Percentiles rank a stretch among this genome's conserved stretches.
Evolutionary conservation across 2,797 vertebrate genomes (phyloP).

Genomic region (Cryptoprocta ferox): DNA sequence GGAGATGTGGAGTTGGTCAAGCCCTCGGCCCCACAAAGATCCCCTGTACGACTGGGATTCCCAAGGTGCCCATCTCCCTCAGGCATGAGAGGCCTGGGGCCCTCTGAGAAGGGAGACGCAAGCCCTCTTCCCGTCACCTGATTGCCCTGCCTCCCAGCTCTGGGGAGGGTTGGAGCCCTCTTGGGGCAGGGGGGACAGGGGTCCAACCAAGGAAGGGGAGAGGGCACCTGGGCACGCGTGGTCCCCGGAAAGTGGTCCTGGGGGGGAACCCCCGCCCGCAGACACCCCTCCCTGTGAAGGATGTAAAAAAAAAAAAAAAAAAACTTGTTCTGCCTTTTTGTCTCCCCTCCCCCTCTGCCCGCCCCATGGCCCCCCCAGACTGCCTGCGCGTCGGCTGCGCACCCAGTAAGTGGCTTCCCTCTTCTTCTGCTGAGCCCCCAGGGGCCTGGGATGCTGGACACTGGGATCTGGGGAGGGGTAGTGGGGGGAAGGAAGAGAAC

Average conservation of each 20-base stretch:
- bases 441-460: slow-evolving; percentile 64
- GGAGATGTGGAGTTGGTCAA: slow-evolving; percentile 59
- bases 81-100: slow-evolving; percentile 40
- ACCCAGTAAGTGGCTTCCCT: slow-evolving; percentile 94
- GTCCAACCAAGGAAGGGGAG: slow-evolving; percentile 77
- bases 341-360: slow-evolving; percentile 92
- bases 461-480: slow-evolving; percentile 40
- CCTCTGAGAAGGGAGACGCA: slow-evolving; percentile 25
- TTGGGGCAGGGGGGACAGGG: slow-evolving; percentile 71
- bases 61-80: slow-evolving; percentile 88
- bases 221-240: slow-evolving; percentile 91
- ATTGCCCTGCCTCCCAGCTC: slow-evolving; percentile 76
- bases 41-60: slow-evolving; percentile 90
- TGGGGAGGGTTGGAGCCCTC: slow-evolving; percentile 72
- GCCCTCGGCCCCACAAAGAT: not conserved
- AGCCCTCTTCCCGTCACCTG: slow-evolving; percentile 6
- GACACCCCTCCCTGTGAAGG: slow-evolving; percentile 94
- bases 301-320: slow-evolving; percentile 89
- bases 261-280: slow-evolving; percentile 73
- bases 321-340: slow-evolving; percentile 86
- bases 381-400: slow-evolving; percentile 99
- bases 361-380: slow-evolving; percentile 94
- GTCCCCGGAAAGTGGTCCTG: slow-evolving; percentile 96
- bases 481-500: not conserved
- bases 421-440: slow-evolving; percentile 72